Conservation (phyloP, 30 jellyfish, hydroid and myxozoan genomes). For the Nemopilema nomurai region DNA sequence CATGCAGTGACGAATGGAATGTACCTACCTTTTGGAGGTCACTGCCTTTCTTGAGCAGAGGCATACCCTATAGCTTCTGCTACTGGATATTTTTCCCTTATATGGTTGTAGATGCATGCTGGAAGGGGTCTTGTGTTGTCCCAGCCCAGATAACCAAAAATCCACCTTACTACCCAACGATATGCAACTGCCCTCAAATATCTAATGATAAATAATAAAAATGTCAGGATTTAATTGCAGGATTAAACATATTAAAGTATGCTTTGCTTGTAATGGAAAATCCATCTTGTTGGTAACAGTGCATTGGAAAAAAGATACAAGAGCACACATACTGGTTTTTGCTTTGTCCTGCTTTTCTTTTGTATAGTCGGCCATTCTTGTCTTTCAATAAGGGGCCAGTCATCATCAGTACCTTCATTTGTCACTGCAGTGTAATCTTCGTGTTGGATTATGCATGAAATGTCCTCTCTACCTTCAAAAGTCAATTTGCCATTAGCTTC, state of each 20-base stretch:
- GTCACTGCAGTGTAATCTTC: constrained; percentile 32
- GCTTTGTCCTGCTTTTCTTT: constrained; percentile 26
- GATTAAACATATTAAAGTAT: neutral
- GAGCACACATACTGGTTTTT: constrained; percentile 23
- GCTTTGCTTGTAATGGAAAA: constrained; percentile 18
- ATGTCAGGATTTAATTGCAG: neutral
- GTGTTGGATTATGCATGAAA: constrained; percentile 13
- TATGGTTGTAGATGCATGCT: constrained; percentile 37
- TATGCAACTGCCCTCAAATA: constrained; percentile 43
- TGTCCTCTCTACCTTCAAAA: constrained; percentile 25
- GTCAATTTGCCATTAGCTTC: constrained; percentile 21
- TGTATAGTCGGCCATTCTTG: constrained; percentile 22
- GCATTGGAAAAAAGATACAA: constrained; percentile 7
- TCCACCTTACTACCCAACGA: constrained; percentile 38
- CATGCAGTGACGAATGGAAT: constrained; percentile 11
- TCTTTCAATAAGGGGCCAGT: constrained; percentile 40
- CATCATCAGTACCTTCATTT: constrained; percentile 17
- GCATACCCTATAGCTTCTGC: neutral
- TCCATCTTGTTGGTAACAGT: constrained; percentile 6
- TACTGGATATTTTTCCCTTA: neutral
- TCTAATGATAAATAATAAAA: neutral
- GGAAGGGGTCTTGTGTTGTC: constrained; percentile 32
- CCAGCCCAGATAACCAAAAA: constrained; percentile 33
- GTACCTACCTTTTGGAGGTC: constrained; percentile 11
- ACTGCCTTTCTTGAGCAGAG: neutral